Percentiles rank a stretch among this genome's conserved stretches.
Evolutionary conservation across 2,888 invertebrate genomes (phyloP).

Genomic region (Stictocephala bisonia): DNA sequence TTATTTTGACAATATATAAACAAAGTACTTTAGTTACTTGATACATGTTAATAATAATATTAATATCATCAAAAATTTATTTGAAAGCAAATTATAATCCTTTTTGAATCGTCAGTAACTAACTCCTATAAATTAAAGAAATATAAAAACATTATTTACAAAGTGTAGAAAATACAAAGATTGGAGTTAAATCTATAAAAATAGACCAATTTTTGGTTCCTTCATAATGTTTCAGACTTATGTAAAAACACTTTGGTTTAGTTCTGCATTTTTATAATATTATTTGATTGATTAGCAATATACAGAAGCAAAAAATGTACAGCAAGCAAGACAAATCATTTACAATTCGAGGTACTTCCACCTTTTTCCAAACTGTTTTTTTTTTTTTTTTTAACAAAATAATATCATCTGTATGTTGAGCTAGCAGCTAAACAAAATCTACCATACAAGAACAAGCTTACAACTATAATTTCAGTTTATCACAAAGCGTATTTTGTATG

Average conservation of each 20-base stretch:
- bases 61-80: too few relatives aligned
- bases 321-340: conserved; percentile 6
- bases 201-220: conserved; percentile 39
- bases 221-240: conserved; percentile 36
- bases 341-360: background rate
- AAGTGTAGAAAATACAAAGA: conserved; percentile 36
- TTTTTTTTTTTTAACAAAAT: background rate
- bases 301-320: conserved; percentile 24
- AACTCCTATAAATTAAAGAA: conserved; percentile 7
- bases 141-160: conserved; percentile 34
- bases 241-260: conserved; percentile 35
- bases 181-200: conserved; percentile 36
- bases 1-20: too few relatives aligned
- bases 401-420: background rate
- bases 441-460: conserved; percentile 3
- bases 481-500: conserved; percentile 28
- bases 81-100: too few relatives aligned
- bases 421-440: conserved; percentile 1
- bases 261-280: conserved; percentile 21
- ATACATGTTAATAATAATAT: too few relatives aligned
- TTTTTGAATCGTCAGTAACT: too few relatives aligned
- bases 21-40: too few relatives aligned
- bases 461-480: background rate
- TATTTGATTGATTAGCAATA: background rate
- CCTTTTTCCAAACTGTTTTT: background rate